Base-by-base conservation (phyloP, 2,797 vertebrate species). In the Cossypha heuglini region DNA sequence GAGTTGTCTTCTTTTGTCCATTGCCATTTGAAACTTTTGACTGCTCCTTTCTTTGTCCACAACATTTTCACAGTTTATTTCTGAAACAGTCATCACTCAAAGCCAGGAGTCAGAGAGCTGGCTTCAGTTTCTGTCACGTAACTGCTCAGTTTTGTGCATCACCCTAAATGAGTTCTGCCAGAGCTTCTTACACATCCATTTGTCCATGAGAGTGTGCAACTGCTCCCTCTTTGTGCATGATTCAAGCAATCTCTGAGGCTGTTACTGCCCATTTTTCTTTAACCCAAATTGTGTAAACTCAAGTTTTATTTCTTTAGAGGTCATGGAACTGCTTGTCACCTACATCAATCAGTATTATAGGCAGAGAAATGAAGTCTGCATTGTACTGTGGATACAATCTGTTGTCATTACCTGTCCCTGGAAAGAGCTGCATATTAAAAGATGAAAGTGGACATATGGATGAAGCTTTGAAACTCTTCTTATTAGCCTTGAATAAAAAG, bases 241-340 rank as follows among this genome's bases (percentile, higher is more conserved):
- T 78, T 68, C 69, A 81, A 85, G 40, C 40, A 63, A 68, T 58
- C 29, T 55, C 46, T 64, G 75, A 88, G 42, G 43, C 45, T 66
- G 45, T 24, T 73, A 31, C 29, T 76, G 37, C 28, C 28, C 62
- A 75, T 84, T 94, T 84, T 86, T 86, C 91, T 95, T 90, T 45
- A 86, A 69, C 40, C 16, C 37, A 94, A 26, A 63, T 13, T 35
- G 40, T 89, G 49, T 89, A 91, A 92, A 45, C 31, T 82, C 29
- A 19, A 59, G 67, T 16, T 91, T 83, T 93, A 55, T 79, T 93
- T 73, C 63, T 90, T 75, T 90, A 72, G 80, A 92, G 66, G 77
- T 91, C 66, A 5, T 8, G 16, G 55, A 81, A 86, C 31, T 31
- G 20, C 66, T 74, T 2, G 1, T 80, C 37, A 85, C 64, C 37